phyloP scores from a whole-genome alignment of 2,113 vertebrate species.

The Daphoenositta chrysoptera region DNA sequence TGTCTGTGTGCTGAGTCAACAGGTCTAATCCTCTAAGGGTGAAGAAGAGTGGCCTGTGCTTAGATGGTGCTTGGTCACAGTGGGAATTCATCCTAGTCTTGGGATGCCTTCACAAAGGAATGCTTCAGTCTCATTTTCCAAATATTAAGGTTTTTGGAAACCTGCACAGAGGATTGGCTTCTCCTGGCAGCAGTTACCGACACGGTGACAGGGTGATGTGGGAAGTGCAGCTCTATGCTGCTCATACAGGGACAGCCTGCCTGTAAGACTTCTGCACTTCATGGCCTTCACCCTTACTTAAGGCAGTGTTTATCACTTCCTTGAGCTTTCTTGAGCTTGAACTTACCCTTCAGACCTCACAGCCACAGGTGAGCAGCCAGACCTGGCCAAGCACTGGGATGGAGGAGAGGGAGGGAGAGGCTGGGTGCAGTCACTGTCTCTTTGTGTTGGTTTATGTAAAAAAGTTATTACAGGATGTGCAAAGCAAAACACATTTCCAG shows the following conservation, averaged over 20 bases:
- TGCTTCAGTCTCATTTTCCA: neutral
- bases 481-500: neutral
- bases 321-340: too few species aligned
- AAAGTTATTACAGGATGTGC: neutral
- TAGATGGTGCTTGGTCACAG: neutral
- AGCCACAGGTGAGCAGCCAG: neutral
- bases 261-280: neutral
- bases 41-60: neutral
- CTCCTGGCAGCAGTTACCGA: neutral
- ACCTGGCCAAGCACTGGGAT: neutral
- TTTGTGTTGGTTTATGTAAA: neutral
- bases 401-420: neutral
- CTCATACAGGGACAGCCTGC: neutral
- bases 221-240: neutral
- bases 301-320: neutral
- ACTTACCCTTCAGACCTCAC: neutral
- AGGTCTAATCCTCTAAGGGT: neutral
- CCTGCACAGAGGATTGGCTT: neutral
- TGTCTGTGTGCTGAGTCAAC: neutral
- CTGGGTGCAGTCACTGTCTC: neutral
- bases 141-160: neutral
- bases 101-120: neutral
- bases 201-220: neutral
- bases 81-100: neutral
- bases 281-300: fast-evolving